Evolutionary conservation across 1,140 invertebrate species (phyloP).

Genomic region (Coelopa frigida): DNA sequence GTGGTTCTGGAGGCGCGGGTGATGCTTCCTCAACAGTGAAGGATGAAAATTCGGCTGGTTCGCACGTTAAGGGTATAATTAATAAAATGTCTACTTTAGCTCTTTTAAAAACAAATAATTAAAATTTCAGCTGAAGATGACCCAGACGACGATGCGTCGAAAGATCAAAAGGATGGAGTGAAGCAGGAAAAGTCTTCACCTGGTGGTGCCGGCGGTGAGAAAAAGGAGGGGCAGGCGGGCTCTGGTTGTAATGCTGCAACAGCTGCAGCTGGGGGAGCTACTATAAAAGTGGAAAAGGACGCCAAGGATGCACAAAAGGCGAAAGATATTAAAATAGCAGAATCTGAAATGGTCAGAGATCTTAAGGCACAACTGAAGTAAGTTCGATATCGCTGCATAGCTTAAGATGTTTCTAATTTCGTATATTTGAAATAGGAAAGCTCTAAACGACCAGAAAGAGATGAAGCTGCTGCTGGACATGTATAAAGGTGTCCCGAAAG

Average conservation of each 20-base stretch:
- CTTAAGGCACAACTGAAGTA: constrained; percentile 88
- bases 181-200: constrained; percentile 44
- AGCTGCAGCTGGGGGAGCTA: constrained; percentile 6
- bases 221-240: constrained; percentile 36
- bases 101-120: too few relatives aligned
- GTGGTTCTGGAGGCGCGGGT: constrained; percentile 16
- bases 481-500: constrained; percentile 95
- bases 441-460: constrained; percentile 84
- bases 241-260: constrained; percentile 11
- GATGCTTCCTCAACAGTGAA: constrained; percentile 42
- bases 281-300: constrained; percentile 51
- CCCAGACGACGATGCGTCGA: constrained; percentile 27
- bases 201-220: constrained; percentile 22
- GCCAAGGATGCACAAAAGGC: constrained; percentile 46
- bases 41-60: constrained; percentile 45
- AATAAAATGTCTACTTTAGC: too few relatives aligned
- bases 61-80: constrained; percentile 27
- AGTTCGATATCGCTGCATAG: constrained; percentile 38
- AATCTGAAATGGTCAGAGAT: constrained; percentile 69
- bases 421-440: constrained; percentile 63
- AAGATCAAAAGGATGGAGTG: constrained; percentile 56
- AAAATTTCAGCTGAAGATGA: constrained; percentile 25
- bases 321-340: constrained; percentile 55
- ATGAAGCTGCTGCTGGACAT: constrained; percentile 92
- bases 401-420: too few relatives aligned